Evolutionary conservation across 2,797 vertebrate species (phyloP), one percentile per base, ranked within the genome.

Genomic region (Sphenodon punctatus): DNA sequence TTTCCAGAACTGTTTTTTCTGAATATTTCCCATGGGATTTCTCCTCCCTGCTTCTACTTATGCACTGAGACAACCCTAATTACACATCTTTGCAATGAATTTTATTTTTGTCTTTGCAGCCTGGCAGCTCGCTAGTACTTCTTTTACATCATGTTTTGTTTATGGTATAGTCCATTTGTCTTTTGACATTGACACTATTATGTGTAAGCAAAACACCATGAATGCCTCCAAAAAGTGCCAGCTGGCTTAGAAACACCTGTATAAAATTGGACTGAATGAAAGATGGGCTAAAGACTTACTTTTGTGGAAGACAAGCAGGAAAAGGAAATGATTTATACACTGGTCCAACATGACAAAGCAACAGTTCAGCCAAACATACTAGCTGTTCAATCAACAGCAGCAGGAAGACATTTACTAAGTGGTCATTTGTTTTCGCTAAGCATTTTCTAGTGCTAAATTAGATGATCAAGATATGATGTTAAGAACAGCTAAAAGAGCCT

Each of bases 121-220:
- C 66, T 55, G 17, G 9, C 34, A 53, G 41, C 60, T 70, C 41
- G 15, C 22, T 65, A 8, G n/a, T 59, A 19, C 17, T 4, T 49
- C 23, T 64, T 63, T 53, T 59, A 2, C 27, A 22, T 69, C 53
- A 70, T 23, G 53, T 30, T 3, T 25, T 65, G 66, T 34, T 70
- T 66, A 36, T 17, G 16, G 53, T 2, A 45, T 43, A 45, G 59
- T 5, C 13, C 2, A 17, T 63, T n/a, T 0, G 0, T 63, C 4
- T 17, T 72, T 25, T 13, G 49, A 27, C 46, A 70, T 56, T 78
- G 23, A 19, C 27, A 12, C 10, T 34, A 16, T 22, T 51, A 39
- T 7, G 25, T 36, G 11, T 61, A 61, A 55, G 39, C 3, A 67
- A 49, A 63, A 55, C 68, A 66, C 43, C 9, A n/a, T 5, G 4